Base-by-base conservation (phyloP, 2,888 invertebrate species). In the Chymomyza amoena region DNA sequence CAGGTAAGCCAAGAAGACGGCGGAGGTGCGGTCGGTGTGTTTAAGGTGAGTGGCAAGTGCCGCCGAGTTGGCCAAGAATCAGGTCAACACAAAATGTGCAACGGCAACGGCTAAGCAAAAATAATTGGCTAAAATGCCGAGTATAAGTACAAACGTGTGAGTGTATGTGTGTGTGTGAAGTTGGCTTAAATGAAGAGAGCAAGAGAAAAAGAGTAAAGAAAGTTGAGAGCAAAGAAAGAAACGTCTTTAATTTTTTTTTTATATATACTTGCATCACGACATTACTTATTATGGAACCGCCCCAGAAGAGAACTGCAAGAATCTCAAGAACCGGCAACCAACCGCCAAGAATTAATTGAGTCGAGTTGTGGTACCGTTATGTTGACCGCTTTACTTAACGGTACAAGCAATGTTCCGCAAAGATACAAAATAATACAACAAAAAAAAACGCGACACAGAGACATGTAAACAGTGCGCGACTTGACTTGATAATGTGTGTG, bases 381-480 rank as follows among this genome's bases (percentile, higher is more conserved):
- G 88, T 86, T 83, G 83, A 83, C 83, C 83, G 88, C 86, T 71
- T 72, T 74, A 66, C 72, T 76, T 83, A 83, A 83, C 83, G 88
- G 88, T 74, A 78, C 65, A 18, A 57, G 20, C 18, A 18, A 57
- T 25, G 25, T 15, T 20, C 18, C 13, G 57, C 18, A 25, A 10
- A 10, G 56, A 20, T 7, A 16, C 51, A 15, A 51, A 51, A 16
- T 20, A 20, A 51, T 1, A 51, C 1, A 13, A 51, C 16, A 7
- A 51, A 51, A 51, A 51, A 16, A 4, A 51, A 51, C 3, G 20
- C 15, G 16, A 13, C 7, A 13, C 2, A 51, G 5, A 51, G 16
- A 54, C 16, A 54, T 18, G 20, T 18, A 54, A 54, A 18, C 52
- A 18, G 52, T 6, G 52, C 52, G 52, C 16, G 52, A 9, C 52